Evolutionary conservation across 2,888 invertebrate species (phyloP), one percentile per base, ranked within the genome.

Genomic region (Callosobruchus maculatus): DNA sequence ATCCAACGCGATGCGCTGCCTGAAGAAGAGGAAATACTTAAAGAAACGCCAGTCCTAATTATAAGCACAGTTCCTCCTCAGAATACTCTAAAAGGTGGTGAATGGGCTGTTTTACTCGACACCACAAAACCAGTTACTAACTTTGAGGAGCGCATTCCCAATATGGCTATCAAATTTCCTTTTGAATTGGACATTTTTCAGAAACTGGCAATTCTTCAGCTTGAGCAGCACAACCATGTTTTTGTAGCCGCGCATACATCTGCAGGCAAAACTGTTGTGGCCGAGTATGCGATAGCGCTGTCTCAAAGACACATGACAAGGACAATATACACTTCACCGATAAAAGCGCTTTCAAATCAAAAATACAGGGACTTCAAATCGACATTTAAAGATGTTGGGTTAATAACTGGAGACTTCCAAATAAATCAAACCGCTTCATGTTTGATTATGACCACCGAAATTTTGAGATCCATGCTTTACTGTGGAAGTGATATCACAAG

Each of bases 181-280:
- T 99, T 99, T 87, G 95, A 97, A 82, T 89, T 99, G 83, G 99
- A 99, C 87, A 95, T 92, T 22, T 99, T 99, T 85, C 99, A 99
- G 85, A 98, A 99, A 88, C 95, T 96, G 90, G 98, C 99, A 0
- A 96, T 99, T 75, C 87, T 98, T 5, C 96, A 95, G 85, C 88
- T 99, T 73, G 99, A 99, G 88, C 93, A 95, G 82, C 94, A 96
- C 20, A 94, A 97, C 81, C 97, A 97, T 85, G 97, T 99, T 0
- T 99, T 99, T 87, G 98, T 99, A 0, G 98, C 99, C 0, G 99
- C 99, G 0, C 99, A 99, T 85, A 99, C 99, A 0, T 99, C 99
- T 0, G 99, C 99, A 0, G 97, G 96, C 22, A 99, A 99, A 89
- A 99, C 99, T 0, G 99, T 98, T 0, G 98, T 99, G 0, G 99